Evolutionary conservation across 2,797 vertebrate species (phyloP).

Genomic region (Arnoldichthys spilopterus): DNA sequence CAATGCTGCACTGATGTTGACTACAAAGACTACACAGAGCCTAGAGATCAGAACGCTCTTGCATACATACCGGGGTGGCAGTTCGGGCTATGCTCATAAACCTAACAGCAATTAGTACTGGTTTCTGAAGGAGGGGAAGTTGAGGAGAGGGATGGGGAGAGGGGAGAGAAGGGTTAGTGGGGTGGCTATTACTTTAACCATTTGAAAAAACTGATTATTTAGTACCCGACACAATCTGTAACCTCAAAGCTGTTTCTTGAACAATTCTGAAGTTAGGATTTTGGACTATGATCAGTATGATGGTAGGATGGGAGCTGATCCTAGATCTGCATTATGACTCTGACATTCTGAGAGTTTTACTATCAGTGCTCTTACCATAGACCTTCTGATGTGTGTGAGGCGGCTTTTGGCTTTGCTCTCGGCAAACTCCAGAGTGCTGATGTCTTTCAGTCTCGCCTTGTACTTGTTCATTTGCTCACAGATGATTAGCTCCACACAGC

Average conservation of each 20-base stretch:
- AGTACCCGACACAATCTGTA: background rate
- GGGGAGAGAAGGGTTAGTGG: slow-evolving; percentile 85
- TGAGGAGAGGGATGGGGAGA: slow-evolving; percentile 80
- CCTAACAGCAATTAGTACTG: slow-evolving; percentile 95
- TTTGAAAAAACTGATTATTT: slow-evolving; percentile 28
- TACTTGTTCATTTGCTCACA: slow-evolving; percentile 98
- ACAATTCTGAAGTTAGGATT: slow-evolving; percentile 10
- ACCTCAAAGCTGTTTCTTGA: slow-evolving; percentile 8
- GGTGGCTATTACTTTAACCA: slow-evolving; percentile 47
- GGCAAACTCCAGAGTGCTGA: slow-evolving; percentile 95
- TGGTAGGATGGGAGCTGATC: slow-evolving; percentile 17
- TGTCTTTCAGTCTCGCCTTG: slow-evolving; percentile 93
- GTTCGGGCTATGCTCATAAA: slow-evolving; percentile 94
- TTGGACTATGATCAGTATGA: slow-evolving; percentile 12
- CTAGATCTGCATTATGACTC: background rate
- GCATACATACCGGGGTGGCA: slow-evolving; percentile 92
- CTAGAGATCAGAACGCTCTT: slow-evolving; percentile 17
- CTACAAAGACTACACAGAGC: slow-evolving; percentile 36
- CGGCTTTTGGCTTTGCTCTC: slow-evolving; percentile 97
- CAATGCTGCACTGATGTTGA: slow-evolving; percentile 42
- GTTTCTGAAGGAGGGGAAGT: slow-evolving; percentile 88
- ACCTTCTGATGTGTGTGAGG: slow-evolving; percentile 91
- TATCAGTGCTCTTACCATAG: slow-evolving; percentile 87
- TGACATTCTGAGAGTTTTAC: background rate
- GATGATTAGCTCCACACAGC: slow-evolving; percentile 94